Conservation (phyloP, 1,140 invertebrate genomes). For the Drosophila burlai region DNA sequence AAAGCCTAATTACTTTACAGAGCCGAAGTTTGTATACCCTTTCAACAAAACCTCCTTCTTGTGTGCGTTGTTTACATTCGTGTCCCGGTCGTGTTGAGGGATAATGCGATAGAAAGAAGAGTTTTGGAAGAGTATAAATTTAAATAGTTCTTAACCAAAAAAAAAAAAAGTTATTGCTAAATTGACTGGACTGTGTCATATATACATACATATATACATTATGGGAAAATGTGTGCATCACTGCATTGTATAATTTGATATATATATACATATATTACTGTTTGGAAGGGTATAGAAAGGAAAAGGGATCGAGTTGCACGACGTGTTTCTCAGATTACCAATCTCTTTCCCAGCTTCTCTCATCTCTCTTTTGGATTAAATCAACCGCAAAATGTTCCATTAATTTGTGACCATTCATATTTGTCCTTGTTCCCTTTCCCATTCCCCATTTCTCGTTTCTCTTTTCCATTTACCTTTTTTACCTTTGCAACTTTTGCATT, state of each 20-base stretch:
- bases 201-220: not conserved
- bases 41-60: no score
- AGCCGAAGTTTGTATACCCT: not conserved
- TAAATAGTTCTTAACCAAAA: no score
- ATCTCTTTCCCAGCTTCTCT: constrained; percentile 1
- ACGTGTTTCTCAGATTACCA: constrained; percentile 25
- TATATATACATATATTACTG: not conserved
- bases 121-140: no score
- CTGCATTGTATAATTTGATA: not conserved
- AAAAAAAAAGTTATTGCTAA: no score
- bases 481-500: constrained; percentile 26
- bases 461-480: constrained; percentile 8
- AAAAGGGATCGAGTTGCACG: not conserved
- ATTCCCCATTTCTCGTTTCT: not conserved
- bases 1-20: not conserved
- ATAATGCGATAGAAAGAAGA: no score
- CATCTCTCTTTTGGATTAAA: constrained; percentile 14
- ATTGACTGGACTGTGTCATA: no score
- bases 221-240: not conserved
- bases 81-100: no score
- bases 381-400: constrained; percentile 49
- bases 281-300: not conserved
- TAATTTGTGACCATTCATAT: constrained; percentile 42
- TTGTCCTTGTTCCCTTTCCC: not conserved
- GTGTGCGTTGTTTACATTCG: no score